Percentiles rank a stretch among this genome's conserved stretches.
Conservation (phyloP, 2,113 vertebrate species). For the Syrmaticus mikado region DNA sequence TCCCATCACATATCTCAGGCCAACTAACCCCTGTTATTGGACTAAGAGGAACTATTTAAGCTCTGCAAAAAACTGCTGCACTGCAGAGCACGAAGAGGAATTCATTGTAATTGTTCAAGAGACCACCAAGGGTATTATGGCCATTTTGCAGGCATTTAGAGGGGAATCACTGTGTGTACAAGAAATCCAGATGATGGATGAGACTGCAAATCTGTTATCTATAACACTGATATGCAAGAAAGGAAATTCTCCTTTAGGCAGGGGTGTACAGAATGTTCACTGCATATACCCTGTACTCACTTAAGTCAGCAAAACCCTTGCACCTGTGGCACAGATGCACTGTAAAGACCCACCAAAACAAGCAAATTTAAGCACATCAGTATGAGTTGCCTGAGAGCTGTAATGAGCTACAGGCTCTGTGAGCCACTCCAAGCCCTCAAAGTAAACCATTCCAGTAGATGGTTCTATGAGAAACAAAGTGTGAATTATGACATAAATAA, state of each 20-base stretch:
- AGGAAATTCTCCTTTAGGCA: neutral
- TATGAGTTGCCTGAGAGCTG: accelerated
- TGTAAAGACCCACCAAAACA: neutral
- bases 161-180: neutral
- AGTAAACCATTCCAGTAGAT: neutral
- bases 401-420: neutral
- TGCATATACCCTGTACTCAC: accelerated
- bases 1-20: neutral
- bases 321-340: neutral
- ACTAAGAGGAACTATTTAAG: neutral
- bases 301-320: neutral
- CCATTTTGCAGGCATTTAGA: neutral
- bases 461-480: neutral
- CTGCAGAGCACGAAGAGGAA: neutral
- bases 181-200: neutral
- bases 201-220: neutral
- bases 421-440: neutral
- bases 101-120: neutral
- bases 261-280: neutral
- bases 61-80: neutral
- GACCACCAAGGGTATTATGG: neutral
- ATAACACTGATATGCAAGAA: neutral
- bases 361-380: neutral
- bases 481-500: neutral
- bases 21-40: neutral